Evolutionary conservation across 2,113 vertebrate species (phyloP).

Genomic region (Odocoileus virginianus): DNA sequence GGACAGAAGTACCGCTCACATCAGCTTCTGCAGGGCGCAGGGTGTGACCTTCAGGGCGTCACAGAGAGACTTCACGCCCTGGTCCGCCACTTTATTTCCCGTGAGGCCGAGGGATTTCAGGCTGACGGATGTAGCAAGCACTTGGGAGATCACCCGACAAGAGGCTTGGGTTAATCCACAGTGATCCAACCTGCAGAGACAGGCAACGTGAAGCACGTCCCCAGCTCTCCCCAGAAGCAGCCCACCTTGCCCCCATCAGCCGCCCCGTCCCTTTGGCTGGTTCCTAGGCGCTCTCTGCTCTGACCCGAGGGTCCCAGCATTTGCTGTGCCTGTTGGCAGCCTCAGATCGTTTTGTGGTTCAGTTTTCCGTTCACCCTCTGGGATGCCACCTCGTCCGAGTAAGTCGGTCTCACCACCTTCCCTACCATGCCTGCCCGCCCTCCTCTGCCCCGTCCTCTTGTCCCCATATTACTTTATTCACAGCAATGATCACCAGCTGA

Average conservation of each 20-base stretch:
- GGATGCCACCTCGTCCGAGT: background rate
- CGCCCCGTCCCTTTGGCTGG: background rate
- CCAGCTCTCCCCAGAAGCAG: accelerated
- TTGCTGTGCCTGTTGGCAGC: background rate
- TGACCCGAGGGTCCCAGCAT: background rate
- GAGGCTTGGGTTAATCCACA: background rate
- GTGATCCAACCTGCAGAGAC: conserved; percentile 36
- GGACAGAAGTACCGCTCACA: background rate
- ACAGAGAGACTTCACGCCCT: background rate
- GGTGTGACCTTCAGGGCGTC: accelerated
- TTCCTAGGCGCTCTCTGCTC: background rate
- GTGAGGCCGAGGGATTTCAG: conserved; percentile 34
- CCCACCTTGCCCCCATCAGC: background rate
- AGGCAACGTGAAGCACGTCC: accelerated
- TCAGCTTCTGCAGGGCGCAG: background rate
- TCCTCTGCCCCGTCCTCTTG: accelerated
- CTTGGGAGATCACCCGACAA: background rate
- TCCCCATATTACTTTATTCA: background rate
- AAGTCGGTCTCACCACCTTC: background rate
- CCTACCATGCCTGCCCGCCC: accelerated
- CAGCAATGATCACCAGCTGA: background rate
- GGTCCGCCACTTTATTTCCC: background rate
- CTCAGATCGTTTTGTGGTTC: no score
- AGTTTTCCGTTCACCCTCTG: background rate
- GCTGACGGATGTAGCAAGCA: background rate